A percentile compares a stretch with the other conserved stretches of the same genome.
Conservation (phyloP, 1,140 invertebrate species). For the Vollenhovia emeryi region DNA sequence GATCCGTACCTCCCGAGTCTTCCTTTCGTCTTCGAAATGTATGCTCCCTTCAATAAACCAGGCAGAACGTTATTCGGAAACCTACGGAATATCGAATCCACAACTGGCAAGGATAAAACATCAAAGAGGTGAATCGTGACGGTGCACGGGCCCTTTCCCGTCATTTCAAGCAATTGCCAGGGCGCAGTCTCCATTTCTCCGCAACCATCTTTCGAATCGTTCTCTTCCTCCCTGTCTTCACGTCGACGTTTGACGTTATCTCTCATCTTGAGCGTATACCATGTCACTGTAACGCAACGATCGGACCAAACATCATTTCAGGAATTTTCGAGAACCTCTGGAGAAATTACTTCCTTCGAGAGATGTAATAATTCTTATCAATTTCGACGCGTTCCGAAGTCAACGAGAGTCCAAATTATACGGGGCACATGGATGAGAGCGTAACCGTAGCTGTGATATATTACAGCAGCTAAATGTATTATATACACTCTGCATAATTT, state of each 20-base stretch:
- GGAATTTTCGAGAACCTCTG: conserved; percentile 5
- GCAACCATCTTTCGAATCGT: conserved; percentile 7
- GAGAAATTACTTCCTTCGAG: not conserved
- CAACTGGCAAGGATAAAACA: conserved; percentile 4
- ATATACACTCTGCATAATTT: conserved; percentile 9
- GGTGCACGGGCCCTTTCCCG: not conserved
- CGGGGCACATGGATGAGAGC: not conserved
- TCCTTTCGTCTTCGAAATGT: not conserved
- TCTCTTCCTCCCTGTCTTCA: not conserved
- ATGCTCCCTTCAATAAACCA: not conserved
- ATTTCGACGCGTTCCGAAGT: not conserved
- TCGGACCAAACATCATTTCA: conserved; percentile 7
- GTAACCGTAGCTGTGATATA: not conserved
- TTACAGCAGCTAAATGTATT: not conserved
- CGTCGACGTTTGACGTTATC: not conserved
- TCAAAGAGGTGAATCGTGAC: conserved; percentile 23
- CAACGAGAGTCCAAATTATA: not conserved
- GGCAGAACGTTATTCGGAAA: not conserved
- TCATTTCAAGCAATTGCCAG: conserved; percentile 31
- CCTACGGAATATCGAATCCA: conserved; percentile 10
- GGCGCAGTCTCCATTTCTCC: not conserved
- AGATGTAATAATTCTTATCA: conserved; percentile 39
- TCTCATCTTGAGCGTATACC: not conserved
- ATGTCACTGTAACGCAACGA: not conserved
- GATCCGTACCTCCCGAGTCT: not conserved